Base-by-base conservation (phyloP, 1,140 invertebrate species). In the Aphidius gifuensis region DNA sequence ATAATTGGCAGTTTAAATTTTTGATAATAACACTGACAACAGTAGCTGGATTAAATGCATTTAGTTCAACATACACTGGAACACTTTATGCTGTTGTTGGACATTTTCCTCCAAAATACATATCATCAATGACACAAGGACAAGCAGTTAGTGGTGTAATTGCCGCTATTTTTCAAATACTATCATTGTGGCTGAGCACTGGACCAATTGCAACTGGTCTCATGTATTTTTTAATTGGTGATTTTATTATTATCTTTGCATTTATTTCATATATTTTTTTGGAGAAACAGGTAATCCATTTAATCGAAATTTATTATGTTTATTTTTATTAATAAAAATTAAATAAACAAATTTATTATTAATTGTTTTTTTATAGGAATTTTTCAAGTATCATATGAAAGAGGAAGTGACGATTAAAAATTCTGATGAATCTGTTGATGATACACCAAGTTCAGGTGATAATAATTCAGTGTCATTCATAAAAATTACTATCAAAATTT, bases 141-240 rank as follows among this genome's bases (percentile, higher is more conserved):
- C 92, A 96, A 83, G 92, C 93, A 21, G 77, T 96, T 3, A 94
- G 93, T 39, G 94, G 94, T 1, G 90, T 96, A 65, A 89, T 97
- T 71, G 92, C 94, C 4, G 91, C 94, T 5, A 64, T 93, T 1
- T 88, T 91, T 9, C 89, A 92, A 75, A 89, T 97, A 38, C 80
- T 92, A 23, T 90, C 93, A 0, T 80, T 96, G 0, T 87, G 90
- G 61, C 85, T 94, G 68, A 91, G 92, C 64, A 90, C 90, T 56
- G 88, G 89, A 11, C 88, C 91, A 2, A 80, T 87, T 6, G 84
- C 87, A 64, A 93, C 91, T 67, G 93, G 92, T 4, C 85, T 96
- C 58, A 85, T 93, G 47, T 96, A 94, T 77, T 97, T 96, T 75
- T 83, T 90, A 7, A 87, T 93, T 66, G 93, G 93, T 11, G 89